phyloP scores from a whole-genome alignment of 2,113 vertebrate species.

The Chloebia gouldiae region DNA sequence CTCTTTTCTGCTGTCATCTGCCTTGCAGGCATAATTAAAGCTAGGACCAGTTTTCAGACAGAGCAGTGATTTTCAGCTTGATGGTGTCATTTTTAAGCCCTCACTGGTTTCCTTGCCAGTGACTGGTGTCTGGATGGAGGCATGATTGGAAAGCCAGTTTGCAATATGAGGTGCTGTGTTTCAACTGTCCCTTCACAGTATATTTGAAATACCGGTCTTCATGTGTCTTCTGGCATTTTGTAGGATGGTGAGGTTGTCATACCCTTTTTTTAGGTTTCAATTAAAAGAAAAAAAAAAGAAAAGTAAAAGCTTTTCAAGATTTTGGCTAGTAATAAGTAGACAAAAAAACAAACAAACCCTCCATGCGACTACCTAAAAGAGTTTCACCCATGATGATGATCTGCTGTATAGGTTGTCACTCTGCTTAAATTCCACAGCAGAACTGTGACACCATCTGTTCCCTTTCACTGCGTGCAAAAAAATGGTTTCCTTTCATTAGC shows the following conservation, averaged over 20 bases:
- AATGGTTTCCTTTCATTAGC: conserved; percentile 68
- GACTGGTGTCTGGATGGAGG: neutral
- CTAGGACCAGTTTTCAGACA: neutral
- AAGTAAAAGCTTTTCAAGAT: neutral
- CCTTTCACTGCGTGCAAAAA: conserved; percentile 64
- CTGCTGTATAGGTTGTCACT: conserved; percentile 61
- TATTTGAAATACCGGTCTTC: neutral
- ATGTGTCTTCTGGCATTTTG: neutral
- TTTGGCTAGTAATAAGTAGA: conserved; percentile 10
- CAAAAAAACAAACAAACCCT: conserved; percentile 33
- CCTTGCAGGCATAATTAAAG: neutral
- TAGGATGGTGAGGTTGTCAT: neutral
- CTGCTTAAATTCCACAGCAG: conserved; percentile 65
- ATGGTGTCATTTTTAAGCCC: neutral
- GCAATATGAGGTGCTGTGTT: neutral
- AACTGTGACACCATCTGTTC: conserved; percentile 70
- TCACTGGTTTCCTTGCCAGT: fast-evolving
- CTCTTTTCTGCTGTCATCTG: neutral
- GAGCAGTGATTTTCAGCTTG: conserved; percentile 12
- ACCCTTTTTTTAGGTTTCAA: neutral
- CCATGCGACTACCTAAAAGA: conserved; percentile 6
- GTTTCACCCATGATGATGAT: conserved; percentile 37
- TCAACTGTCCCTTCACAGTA: neutral
- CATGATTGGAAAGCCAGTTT: neutral
- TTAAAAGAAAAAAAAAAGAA: neutral